phyloP scores from a whole-genome alignment of 2,888 invertebrate species.

The Taphrorychus bicolor region DNA sequence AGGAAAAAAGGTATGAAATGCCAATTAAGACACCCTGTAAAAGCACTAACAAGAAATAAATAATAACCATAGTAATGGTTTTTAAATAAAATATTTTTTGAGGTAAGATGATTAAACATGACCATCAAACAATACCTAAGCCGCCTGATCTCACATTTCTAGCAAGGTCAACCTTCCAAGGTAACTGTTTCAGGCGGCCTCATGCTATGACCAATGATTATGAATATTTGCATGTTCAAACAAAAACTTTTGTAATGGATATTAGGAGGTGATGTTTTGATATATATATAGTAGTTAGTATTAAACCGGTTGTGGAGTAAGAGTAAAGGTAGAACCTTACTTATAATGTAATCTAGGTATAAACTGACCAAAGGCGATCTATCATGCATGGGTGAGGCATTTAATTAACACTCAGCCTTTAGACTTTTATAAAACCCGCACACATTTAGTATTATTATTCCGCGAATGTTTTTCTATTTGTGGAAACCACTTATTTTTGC shows the following conservation, averaged over 20 bases:
- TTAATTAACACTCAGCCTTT: conserved; percentile 32
- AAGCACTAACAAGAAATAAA: no score
- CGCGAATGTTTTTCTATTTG: conserved; percentile 5
- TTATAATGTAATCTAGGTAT: no score
- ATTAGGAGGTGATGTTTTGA: not conserved
- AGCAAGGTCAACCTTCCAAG: conserved; percentile 19
- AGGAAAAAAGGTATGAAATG: no score
- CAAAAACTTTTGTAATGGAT: not conserved
- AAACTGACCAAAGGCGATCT: conserved; percentile 16
- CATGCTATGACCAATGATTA: not conserved
- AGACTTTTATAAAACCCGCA: conserved; percentile 20
- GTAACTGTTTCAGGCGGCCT: conserved; percentile 12
- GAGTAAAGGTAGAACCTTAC: no score
- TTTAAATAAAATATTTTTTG: no score
- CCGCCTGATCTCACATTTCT: conserved; percentile 11
- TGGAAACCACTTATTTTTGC: not conserved
- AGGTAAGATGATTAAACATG: no score
- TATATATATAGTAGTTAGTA: no score
- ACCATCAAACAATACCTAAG: not conserved
- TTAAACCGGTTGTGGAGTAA: no score
- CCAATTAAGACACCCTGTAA: no score
- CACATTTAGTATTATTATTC: conserved; percentile 25
- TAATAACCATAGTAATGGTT: no score
- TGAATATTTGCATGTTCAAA: not conserved
- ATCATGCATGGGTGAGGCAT: conserved; percentile 36